Evolutionary conservation across 1,140 invertebrate species (phyloP), one percentile per base, ranked within the genome.

Genomic region (Bombus balteatus): DNA sequence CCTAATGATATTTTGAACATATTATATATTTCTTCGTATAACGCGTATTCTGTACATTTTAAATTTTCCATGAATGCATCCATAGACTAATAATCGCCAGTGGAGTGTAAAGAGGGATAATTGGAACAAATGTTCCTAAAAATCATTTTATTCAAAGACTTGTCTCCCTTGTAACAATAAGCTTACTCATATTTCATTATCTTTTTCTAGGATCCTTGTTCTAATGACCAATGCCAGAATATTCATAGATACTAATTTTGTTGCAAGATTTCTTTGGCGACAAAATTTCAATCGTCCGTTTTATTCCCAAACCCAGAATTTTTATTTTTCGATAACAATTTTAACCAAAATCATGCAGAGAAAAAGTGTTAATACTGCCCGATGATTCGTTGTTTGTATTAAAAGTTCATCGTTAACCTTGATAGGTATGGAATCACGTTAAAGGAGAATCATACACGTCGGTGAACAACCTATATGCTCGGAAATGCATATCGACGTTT

Each of bases 401-500:
- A 77, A 22, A 83, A 76, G 77, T 68, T 70, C 59, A 32, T 15
- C 22, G 22, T 12, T 53, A 32, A 25, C 73, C 41, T 76, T 79
- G 53, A 28, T 72, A n/a, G 39, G 39, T 5, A 13, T 25, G 32
- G 43, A 73, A 65, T 34, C 59, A 34, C 32, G 70, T 32, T 53
- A 57, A 68, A 89, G 59, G 18, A 18, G 18, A 41, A 41, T 41
- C 37, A 25, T 28, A 13, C 59, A 70, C 37, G 22, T 41, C 53
- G 37, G 18, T 65, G 41, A 66, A 34, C 47, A 88, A 83, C 90
- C 90, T 86, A 87, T 73, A 90, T 87, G 86, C 39, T 78, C 81
- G 71, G 4, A 82, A 81, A 83, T 71, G 81, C 85, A 72, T 85
- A 75, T 87, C 88, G 62, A 81, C 57, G 47, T 37, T 76, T 59